phyloP scores from a whole-genome alignment of 2,888 invertebrate species.

The Belgica antarctica region DNA sequence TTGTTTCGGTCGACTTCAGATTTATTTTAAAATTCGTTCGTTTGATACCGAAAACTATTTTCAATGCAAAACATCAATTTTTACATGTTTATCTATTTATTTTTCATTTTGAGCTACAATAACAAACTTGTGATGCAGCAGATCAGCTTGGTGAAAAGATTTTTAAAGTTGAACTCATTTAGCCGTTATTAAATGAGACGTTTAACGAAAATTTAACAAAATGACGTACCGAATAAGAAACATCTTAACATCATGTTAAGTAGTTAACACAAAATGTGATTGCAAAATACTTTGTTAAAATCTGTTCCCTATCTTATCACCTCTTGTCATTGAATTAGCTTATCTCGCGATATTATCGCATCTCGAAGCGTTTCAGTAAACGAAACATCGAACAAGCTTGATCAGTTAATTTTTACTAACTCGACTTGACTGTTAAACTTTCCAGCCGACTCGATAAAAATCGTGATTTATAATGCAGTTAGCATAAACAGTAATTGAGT shows the following conservation, averaged over 20 bases:
- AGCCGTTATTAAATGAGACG: too few species aligned
- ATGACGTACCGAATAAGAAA: too few species aligned
- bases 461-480: background rate
- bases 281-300: background rate
- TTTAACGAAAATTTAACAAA: too few species aligned
- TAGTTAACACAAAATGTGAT: too few species aligned
- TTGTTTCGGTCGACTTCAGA: background rate
- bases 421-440: background rate
- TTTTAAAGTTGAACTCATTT: background rate
- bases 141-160: background rate
- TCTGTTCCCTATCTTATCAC: background rate
- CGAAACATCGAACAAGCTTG: background rate
- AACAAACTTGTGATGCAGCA: too few species aligned
- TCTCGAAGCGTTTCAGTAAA: background rate
- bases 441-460: background rate
- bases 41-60: background rate
- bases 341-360: background rate
- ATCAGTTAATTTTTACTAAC: background rate
- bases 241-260: too few species aligned
- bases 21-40: background rate
- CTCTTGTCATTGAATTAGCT: background rate
- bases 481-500: constrained; percentile 15
- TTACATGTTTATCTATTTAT: too few species aligned
- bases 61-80: background rate
- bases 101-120: too few species aligned